phyloP scores from a whole-genome alignment of 2,888 invertebrate species.

The Cheilosia vulpina region DNA sequence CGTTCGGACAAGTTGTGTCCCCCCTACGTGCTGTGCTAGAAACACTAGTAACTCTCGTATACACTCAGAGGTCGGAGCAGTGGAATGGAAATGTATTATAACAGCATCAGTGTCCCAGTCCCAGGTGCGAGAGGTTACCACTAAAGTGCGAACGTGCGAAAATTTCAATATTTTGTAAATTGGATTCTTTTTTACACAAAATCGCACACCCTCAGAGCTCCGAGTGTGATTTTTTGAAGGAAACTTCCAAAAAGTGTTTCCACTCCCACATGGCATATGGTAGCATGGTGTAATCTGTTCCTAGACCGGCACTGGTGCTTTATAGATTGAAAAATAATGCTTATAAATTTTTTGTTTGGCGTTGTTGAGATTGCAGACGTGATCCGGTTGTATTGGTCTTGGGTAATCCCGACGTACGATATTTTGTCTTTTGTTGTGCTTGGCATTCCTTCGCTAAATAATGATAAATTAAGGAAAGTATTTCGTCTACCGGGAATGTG shows the following conservation, averaged over 20 bases:
- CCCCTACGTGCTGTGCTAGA: constrained; percentile 58
- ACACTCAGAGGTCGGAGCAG: not conserved
- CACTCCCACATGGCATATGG: not conserved
- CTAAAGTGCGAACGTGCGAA: constrained; percentile 75
- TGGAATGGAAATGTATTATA: constrained; percentile 53
- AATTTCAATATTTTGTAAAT: constrained; percentile 74
- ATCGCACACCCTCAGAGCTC: not conserved
- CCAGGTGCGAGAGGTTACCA: constrained; percentile 73
- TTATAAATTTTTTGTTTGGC: constrained; percentile 49
- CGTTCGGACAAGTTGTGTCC: constrained; percentile 67
- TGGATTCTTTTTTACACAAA: constrained; percentile 44
- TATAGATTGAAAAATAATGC: constrained; percentile 70
- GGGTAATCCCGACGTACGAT: not conserved
- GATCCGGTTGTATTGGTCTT: constrained; percentile 25
- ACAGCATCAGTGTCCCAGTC: constrained; percentile 72
- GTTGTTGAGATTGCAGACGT: constrained; percentile 43
- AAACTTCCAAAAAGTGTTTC: constrained; percentile 40
- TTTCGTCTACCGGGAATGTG: constrained; percentile 47
- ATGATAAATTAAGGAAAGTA: constrained; percentile 61
- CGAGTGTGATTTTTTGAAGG: not conserved
- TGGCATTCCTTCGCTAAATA: constrained; percentile 33
- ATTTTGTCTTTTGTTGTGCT: constrained; percentile 2
- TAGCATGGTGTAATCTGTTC: constrained; percentile 46
- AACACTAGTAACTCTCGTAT: constrained; percentile 24
- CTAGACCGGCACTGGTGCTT: constrained; percentile 35